Evolutionary conservation across 2,888 invertebrate species (phyloP), one percentile per base, ranked within the genome.

Genomic region (Cryptocephalus moraei): DNA sequence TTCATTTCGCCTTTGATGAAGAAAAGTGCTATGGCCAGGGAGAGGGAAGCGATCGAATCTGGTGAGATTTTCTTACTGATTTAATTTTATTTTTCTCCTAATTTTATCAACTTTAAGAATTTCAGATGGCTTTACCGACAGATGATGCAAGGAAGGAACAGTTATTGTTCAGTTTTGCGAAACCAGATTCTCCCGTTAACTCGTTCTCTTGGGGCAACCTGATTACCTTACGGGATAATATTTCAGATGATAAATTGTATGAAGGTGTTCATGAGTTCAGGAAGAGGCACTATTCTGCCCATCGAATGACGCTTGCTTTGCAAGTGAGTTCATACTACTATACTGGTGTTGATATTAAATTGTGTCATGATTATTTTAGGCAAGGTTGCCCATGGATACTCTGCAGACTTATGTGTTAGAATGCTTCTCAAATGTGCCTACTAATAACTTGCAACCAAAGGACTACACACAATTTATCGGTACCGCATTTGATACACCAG

Each of bases 161-260:
- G 71, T 63, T 93, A 42, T 69, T 91, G 40, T 79, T 81, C 41
- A 77, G 75, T 51, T 68, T 88, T 49, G 85, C 88, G 44, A 78
- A 79, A 33, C 66, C 72, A 4, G 77, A 77, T 1, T 87, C 86
- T 63, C 92, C 89, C 0, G 82, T 79, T n/a, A 67, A 79, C 32
- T 85, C 84, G 40, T 94, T 94, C 68, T 76, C 84, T 10, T 91
- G 91, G 89, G 94, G 93, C 55, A 90, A 90, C 72, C 70, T 84
- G 46, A 73, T 77, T 53, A 87, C 89, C 0, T 70, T 91, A 9
- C 76, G 77, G 38, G 84, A 86, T 10, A 75, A 77, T 51, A 75
- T 85, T 13, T 69, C 77, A 9, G 84, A 86, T 53, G 81, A 82
- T 36, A 75, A 74, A 36, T 70, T 93, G 2, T 80, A 91, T 60